Conservation (phyloP, 1,140 invertebrate species). For the Armadillidium nasatum region DNA sequence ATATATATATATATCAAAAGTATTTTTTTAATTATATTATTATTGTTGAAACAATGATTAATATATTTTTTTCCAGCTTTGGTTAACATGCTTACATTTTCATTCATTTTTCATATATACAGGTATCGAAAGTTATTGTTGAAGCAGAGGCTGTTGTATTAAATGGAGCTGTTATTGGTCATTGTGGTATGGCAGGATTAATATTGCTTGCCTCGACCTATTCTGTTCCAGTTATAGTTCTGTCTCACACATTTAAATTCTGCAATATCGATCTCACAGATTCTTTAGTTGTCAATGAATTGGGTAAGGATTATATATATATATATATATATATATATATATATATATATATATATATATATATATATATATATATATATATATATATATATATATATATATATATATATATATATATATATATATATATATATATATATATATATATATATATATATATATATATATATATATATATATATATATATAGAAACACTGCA, state of each 20-base stretch:
- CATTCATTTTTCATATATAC: neutral
- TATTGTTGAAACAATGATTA: too few relatives aligned
- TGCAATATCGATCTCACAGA: conserved; percentile 40
- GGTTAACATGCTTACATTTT: neutral
- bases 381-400: conserved; percentile 13
- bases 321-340: conserved; percentile 10
- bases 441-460: too few relatives aligned
- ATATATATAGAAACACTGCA: too few relatives aligned
- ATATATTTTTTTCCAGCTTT: too few relatives aligned
- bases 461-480: too few relatives aligned
- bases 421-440: neutral
- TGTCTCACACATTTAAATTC: conserved; percentile 38
- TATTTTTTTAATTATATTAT: too few relatives aligned
- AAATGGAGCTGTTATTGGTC: conserved; percentile 33
- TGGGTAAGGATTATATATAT: conserved; percentile 27
- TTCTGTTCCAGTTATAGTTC: conserved; percentile 33
- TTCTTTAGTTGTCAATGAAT: conserved; percentile 38
- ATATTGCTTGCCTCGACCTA: conserved; percentile 29
- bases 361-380: conserved; percentile 9
- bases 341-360: conserved; percentile 13
- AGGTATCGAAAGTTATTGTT: conserved; percentile 37
- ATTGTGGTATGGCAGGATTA: conserved; percentile 32
- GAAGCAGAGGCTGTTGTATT: conserved; percentile 39
- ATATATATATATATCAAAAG: too few relatives aligned
- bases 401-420: conserved; percentile 7